Evolutionary conservation across 2,797 vertebrate genomes (phyloP).

Genomic region (Chelidonichthys spinosus): DNA sequence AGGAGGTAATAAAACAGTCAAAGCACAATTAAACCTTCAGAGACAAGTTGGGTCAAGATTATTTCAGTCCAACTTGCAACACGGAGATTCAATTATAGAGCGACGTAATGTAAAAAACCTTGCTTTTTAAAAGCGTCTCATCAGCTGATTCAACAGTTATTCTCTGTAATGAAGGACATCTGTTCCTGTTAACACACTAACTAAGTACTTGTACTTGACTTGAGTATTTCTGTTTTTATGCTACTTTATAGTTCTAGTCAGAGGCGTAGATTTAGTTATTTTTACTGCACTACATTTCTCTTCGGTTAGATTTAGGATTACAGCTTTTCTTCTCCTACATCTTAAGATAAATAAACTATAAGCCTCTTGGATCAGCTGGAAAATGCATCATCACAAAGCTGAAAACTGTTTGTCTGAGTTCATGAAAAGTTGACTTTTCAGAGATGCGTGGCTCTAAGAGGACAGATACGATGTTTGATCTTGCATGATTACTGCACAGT

Average conservation of each 20-base stretch:
- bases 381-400: not conserved
- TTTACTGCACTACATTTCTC: not conserved
- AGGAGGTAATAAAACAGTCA: conserved; percentile 77
- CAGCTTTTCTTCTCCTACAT: not conserved
- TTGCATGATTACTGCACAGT: too few relatives aligned
- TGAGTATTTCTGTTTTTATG: not conserved
- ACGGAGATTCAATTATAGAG: conserved; percentile 31
- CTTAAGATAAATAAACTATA: not conserved
- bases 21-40: conserved; percentile 69
- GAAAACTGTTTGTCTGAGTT: too few relatives aligned
- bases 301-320: not conserved
- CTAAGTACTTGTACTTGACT: not conserved
- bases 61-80: conserved; percentile 45
- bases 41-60: conserved; percentile 68
- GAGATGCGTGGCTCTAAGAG: not conserved
- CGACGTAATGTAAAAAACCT: conserved; percentile 4
- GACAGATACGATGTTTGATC: not conserved
- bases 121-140: not conserved
- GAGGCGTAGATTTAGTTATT: not conserved
- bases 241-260: not conserved
- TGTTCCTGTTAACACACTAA: conserved; percentile 5
- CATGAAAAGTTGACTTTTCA: not conserved
- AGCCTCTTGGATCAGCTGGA: not conserved
- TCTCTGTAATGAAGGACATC: conserved; percentile 12
- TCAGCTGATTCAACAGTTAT: conserved; percentile 17